These are phyloP conservation scores for Colistium nudipinnis DNA, from an alignment of 2,113 vertebrate species.

Conservation along the genomic window DNA sequence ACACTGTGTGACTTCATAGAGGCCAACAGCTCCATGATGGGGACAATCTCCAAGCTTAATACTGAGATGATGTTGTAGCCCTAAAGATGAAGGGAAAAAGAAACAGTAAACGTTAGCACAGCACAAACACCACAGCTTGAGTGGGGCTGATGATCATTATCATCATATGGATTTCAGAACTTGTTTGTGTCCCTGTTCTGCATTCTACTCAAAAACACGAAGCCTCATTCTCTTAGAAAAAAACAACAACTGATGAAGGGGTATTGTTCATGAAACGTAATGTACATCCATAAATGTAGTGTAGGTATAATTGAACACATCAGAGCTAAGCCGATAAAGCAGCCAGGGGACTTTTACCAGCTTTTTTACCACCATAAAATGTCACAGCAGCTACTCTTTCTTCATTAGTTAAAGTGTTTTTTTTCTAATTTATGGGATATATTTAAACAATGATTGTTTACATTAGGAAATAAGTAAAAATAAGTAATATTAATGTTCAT, in stretches of 20 bases:
- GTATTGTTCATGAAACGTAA: background rate
- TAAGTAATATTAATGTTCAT: too few species aligned
- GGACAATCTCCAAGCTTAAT: constrained; percentile 93
- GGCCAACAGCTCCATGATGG: constrained; percentile 95
- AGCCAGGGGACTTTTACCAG: too few species aligned
- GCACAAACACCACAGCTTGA: background rate
- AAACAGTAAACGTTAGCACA: background rate
- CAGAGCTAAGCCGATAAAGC: too few species aligned
- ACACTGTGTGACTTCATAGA: constrained; percentile 97
- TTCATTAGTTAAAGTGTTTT: too few species aligned
- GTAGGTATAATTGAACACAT: background rate
- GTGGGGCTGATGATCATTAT: background rate
- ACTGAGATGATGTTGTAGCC: constrained; percentile 95
- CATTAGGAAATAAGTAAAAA: too few species aligned
- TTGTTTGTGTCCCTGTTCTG: background rate
- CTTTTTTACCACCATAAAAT: too few species aligned
- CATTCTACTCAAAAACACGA: background rate
- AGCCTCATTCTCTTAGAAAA: background rate
- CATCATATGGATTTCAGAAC: background rate
- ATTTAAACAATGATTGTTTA: too few species aligned
- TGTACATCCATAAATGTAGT: background rate
- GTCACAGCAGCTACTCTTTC: too few species aligned
- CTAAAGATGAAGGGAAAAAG: constrained; percentile 66
- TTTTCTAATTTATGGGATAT: too few species aligned
- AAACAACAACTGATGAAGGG: background rate